These are phyloP conservation scores for Phalacrocorax brasilianus DNA, from an alignment of 2,113 vertebrate genomes.

Conservation along the genomic window DNA sequence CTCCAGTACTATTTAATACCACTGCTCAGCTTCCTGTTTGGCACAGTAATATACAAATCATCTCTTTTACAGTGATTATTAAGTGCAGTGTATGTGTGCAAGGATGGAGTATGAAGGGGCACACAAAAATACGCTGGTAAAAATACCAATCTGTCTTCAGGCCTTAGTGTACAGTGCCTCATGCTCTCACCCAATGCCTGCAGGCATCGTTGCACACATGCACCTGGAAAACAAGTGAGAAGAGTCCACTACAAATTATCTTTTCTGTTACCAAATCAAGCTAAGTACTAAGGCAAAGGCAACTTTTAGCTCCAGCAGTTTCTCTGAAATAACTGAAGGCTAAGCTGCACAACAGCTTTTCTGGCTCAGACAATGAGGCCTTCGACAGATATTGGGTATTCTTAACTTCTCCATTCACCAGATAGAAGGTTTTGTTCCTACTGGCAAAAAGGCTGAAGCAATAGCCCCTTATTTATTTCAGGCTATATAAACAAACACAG, in stretches of 20 bases:
- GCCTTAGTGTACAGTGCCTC: neutral
- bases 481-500: neutral
- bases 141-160: neutral
- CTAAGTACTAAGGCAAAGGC: neutral
- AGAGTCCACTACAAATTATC: neutral
- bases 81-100: neutral
- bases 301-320: neutral
- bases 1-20: neutral
- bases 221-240: neutral
- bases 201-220: neutral
- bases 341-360: slow-evolving; percentile 2
- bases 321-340: neutral
- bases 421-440: neutral
- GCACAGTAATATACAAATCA: neutral
- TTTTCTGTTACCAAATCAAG: neutral
- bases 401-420: slow-evolving; percentile 2
- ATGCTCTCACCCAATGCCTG: rapidly evolving
- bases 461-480: neutral
- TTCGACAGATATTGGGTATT: neutral
- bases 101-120: neutral
- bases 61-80: neutral
- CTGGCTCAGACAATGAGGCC: neutral
- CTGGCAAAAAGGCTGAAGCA: neutral
- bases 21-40: neutral
- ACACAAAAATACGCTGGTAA: neutral